Percentiles rank a stretch among this genome's conserved stretches.
phyloP scores from a whole-genome alignment of 2,113 vertebrate genomes.

The Herpetotheres cachinnans region DNA sequence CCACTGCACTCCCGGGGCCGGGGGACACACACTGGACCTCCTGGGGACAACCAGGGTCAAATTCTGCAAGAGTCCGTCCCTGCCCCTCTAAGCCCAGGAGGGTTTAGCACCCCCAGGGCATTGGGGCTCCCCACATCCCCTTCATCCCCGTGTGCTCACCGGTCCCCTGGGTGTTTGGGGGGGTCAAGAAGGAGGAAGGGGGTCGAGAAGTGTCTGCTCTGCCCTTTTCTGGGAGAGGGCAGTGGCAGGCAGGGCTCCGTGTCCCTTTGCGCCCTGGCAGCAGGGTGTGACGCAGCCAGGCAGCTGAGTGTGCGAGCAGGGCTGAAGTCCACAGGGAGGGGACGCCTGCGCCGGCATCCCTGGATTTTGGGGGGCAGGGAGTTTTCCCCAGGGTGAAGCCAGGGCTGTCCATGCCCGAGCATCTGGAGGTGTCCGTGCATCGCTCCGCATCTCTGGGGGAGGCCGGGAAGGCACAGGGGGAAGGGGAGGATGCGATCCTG shows the following conservation, averaged over 20 bases:
- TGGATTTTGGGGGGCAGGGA: background rate
- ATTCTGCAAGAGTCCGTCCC: background rate
- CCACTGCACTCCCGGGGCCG: background rate
- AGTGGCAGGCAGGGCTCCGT: fast-evolving
- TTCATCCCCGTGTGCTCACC: background rate
- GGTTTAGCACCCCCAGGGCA: background rate
- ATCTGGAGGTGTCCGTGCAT: background rate
- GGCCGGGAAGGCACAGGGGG: background rate
- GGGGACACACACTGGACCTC: background rate
- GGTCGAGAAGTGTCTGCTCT: background rate
- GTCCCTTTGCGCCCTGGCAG: background rate
- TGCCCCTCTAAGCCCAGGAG: background rate
- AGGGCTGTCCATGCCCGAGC: fast-evolving
- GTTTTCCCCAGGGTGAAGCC: background rate
- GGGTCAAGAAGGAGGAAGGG: background rate
- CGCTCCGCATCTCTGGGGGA: fast-evolving
- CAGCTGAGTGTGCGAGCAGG: background rate
- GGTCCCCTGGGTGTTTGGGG: background rate
- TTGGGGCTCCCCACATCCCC: fast-evolving
- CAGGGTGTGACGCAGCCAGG: background rate
- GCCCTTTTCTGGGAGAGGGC: background rate
- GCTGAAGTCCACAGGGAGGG: background rate
- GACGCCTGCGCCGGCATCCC: fast-evolving
- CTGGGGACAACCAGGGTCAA: background rate
- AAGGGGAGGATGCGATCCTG: background rate